Evolutionary conservation across 2,797 vertebrate genomes (phyloP).

Genomic region (Peromyscus eremicus): DNA sequence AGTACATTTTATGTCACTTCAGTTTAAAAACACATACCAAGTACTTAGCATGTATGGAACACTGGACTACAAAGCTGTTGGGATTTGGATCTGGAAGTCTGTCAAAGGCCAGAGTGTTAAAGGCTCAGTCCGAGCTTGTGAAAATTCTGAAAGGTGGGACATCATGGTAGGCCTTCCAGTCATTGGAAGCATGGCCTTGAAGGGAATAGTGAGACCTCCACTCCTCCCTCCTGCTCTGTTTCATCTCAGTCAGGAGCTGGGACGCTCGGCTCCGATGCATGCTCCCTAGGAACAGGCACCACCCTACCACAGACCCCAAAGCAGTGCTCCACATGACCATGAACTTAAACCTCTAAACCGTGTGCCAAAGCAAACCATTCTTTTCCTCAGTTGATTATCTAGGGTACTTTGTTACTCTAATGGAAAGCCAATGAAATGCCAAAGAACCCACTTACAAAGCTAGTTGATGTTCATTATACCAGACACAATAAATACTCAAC

Average conservation of each 20-base stretch:
- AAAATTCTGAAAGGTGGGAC: not conserved
- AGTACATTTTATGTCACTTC: not conserved
- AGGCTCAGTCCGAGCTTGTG: not conserved
- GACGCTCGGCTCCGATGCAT: no score
- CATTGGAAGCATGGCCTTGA: not conserved
- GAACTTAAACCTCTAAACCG: not conserved
- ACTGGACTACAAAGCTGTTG: not conserved
- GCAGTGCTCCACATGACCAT: not conserved
- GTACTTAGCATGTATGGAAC: not conserved
- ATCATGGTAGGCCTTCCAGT: not conserved
- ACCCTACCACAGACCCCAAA: not conserved
- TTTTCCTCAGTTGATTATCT: not conserved
- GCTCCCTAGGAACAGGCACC: no score
- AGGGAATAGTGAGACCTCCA: not conserved
- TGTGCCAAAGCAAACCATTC: not conserved
- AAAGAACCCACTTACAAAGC: not conserved
- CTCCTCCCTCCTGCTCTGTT: not conserved
- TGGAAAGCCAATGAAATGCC: not conserved
- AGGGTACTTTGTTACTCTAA: not conserved
- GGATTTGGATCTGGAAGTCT: not conserved
- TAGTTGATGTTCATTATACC: not conserved
- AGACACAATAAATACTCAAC: constrained; percentile 1
- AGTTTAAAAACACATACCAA: constrained; percentile 40
- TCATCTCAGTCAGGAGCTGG: not conserved
- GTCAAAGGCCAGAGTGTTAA: not conserved